Conservation (phyloP, 1,140 invertebrate species). For the Diabrotica virgifera region DNA sequence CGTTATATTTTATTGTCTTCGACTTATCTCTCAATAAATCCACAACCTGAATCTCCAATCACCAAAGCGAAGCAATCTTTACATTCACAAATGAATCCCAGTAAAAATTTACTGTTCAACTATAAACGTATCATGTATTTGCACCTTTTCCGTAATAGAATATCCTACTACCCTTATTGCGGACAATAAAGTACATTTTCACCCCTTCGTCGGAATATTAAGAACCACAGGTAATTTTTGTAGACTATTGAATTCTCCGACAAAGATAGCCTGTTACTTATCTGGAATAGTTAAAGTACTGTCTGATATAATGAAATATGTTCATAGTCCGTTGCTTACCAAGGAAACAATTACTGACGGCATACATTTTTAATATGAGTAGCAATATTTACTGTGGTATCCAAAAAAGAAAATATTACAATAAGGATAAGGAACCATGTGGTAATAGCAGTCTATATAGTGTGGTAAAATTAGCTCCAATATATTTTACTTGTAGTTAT, state of each 20-base stretch:
- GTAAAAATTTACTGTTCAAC: neutral
- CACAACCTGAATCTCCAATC: neutral
- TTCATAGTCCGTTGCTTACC: neutral
- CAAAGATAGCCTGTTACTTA: too few relatives aligned
- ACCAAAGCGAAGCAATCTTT: neutral
- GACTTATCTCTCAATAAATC: slow-evolving; percentile 14
- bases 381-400: too few relatives aligned
- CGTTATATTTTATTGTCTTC: slow-evolving; percentile 25
- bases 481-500: too few relatives aligned
- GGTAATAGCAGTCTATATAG: too few relatives aligned
- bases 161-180: slow-evolving; percentile 16
- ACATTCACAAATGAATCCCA: neutral
- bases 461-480: too few relatives aligned
- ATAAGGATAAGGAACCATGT: too few relatives aligned
- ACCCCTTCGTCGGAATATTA: neutral
- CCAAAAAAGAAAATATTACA: too few relatives aligned
- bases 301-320: neutral
- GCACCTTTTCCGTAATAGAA: neutral
- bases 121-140: slow-evolving; percentile 4
- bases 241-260: neutral
- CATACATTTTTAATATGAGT: too few relatives aligned
- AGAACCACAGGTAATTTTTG: neutral
- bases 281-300: too few relatives aligned
- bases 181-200: slow-evolving; percentile 16
- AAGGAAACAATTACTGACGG: too few relatives aligned